These are phyloP conservation scores for Rhipidura dahli DNA, from an alignment of 2,113 vertebrate genomes.

Conservation along the genomic window DNA sequence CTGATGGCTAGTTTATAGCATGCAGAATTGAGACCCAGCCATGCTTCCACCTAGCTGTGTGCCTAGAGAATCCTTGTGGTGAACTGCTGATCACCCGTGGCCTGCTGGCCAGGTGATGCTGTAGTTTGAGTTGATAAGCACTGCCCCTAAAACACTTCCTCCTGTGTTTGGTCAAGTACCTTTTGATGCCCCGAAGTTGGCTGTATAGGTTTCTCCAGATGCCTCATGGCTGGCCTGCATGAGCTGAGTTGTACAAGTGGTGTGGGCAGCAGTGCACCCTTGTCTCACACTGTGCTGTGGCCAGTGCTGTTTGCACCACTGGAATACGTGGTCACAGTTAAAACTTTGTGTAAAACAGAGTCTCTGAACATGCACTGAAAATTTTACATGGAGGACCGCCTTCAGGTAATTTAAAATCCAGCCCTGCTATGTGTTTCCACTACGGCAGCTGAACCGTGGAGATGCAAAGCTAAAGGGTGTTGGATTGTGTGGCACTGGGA, in stretches of 20 bases:
- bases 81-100: neutral
- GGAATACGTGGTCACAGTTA: slow-evolving; percentile 32
- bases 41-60: fast-evolving
- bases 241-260: neutral
- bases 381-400: neutral
- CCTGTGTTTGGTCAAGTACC: neutral
- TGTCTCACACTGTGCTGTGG: fast-evolving
- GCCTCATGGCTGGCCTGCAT: neutral
- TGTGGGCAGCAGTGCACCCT: neutral
- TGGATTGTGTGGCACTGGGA: neutral
- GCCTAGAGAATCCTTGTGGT: neutral
- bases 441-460: slow-evolving; percentile 22
- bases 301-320: neutral
- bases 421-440: neutral
- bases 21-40: neutral
- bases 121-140: neutral
- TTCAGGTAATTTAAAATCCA: slow-evolving; percentile 44
- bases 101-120: neutral
- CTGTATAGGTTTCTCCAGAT: neutral
- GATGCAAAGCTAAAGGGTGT: slow-evolving; percentile 26
- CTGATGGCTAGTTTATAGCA: neutral
- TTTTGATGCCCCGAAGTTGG: neutral
- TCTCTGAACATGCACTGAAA: slow-evolving; percentile 37
- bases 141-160: neutral
- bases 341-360: neutral